Conservation (phyloP, 2,113 vertebrate genomes). For the Atrichornis clamosus region DNA sequence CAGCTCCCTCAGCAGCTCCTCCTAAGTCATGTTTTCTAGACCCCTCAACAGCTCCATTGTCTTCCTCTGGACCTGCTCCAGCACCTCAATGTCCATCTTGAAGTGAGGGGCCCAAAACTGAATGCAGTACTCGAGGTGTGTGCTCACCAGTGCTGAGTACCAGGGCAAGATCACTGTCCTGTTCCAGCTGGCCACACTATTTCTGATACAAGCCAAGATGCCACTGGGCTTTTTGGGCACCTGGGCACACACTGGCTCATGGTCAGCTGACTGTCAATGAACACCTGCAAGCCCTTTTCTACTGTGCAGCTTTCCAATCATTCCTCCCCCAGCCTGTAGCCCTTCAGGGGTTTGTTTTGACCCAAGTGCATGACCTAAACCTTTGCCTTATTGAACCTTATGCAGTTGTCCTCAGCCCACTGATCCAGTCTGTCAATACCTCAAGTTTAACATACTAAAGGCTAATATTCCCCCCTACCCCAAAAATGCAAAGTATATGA, state of each 20-base stretch:
- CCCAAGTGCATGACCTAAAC: neutral
- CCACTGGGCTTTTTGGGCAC: neutral
- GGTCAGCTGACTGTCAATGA: neutral
- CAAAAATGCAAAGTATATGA: neutral
- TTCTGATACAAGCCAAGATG: neutral
- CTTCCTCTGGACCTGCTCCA: neutral
- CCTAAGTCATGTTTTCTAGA: neutral
- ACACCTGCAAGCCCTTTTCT: neutral
- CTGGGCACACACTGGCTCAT: neutral
- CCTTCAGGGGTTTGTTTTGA: neutral
- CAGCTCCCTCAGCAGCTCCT: neutral
- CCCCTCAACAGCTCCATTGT: neutral
- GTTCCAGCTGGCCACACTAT: neutral
- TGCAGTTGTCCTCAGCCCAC: neutral
- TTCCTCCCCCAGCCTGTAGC: neutral
- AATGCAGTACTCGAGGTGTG: rapidly evolving
- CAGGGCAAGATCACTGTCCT: neutral
- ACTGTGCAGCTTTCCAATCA: neutral
- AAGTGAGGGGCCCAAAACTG: neutral
- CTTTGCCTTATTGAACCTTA: neutral
- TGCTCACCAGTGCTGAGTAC: rapidly evolving
- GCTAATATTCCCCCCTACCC: rapidly evolving
- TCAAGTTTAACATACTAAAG: neutral
- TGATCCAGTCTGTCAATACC: neutral
- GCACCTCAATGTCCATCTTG: neutral